Conservation (phyloP, 2,797 vertebrate genomes). For the Carduelis carduelis region DNA sequence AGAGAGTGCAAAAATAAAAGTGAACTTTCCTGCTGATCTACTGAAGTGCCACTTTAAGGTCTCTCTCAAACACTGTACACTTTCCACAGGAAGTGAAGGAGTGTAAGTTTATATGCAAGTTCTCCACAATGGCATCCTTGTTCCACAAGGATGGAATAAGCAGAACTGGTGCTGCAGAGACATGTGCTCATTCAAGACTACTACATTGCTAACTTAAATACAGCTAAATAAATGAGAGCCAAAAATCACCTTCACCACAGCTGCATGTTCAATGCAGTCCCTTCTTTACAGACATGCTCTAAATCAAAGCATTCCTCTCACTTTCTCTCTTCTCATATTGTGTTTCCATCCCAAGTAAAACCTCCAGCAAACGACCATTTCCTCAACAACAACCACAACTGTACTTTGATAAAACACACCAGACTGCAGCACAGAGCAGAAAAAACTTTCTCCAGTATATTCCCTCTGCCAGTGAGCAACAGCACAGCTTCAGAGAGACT, state of each 20-base stretch:
- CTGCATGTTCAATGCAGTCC: rapidly evolving
- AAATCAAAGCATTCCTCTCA: background rate
- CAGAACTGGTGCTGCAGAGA: background rate
- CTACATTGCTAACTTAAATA: background rate
- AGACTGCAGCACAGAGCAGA: background rate
- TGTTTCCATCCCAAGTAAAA: background rate
- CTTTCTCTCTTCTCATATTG: background rate
- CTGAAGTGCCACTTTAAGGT: background rate
- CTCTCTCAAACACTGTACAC: background rate
- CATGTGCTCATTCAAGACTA: background rate
- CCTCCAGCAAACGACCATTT: background rate
- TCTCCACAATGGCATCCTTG: background rate
- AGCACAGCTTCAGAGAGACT: background rate
- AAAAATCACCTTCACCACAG: background rate
- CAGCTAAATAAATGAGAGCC: background rate
- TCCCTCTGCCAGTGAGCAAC: background rate
- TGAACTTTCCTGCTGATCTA: background rate
- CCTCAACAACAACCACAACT: background rate
- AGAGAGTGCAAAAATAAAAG: background rate
- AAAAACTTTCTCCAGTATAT: background rate
- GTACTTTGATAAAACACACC: background rate
- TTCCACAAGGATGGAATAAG: background rate
- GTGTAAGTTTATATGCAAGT: background rate
- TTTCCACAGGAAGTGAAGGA: background rate
- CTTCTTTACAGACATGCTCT: background rate